Evolutionary conservation across 2,113 vertebrate species (phyloP), one percentile per base, ranked within the genome.

Genomic region (Chaetorhynchus papuensis): DNA sequence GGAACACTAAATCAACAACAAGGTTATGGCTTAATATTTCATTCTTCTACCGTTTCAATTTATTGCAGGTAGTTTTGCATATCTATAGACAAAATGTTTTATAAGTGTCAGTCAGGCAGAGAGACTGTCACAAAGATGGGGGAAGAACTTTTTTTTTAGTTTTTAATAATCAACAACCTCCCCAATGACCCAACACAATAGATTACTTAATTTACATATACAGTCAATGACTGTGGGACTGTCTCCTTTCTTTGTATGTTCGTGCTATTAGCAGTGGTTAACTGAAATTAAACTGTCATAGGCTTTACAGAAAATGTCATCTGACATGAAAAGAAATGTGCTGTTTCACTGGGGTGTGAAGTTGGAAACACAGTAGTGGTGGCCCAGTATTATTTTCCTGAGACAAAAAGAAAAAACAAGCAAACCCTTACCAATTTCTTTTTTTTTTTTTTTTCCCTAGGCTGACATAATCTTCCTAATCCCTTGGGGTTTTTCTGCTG

Each of bases 241-340:
- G 94, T 47, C 91, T 80, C 70, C 63, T 89, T 74, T 19, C 92
- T 95, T 97, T 96, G 87, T 90, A 68, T 6, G 20, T 35, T 93
- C 14, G 0, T 45, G 83, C 68, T 4, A 9, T 89, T 96, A 96
- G 76, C 69, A 50, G 79, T 78, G 65, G 92, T 97, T 97, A 97
- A 97, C 87, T 95, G 78, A 95, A 97, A 97, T 97, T 97, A 97
- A 97, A 94, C 74, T 97, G 95, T 97, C 97, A 97, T 35, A 50
- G 83, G 63, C 91, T 96, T 90, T 95, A 92, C 96, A 93, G 72
- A 90, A 96, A 94, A 92, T 97, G 97, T 93, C 94, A 95, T 93
- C 69, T 88, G 72, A 84, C 92, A 87, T 89, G 69, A 97, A 94
- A 96, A 93, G 79, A 90, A 96, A 85, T 28, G 56, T 59, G 11